Conservation (phyloP, 2,888 invertebrate species). For the Heliconius cydno region DNA sequence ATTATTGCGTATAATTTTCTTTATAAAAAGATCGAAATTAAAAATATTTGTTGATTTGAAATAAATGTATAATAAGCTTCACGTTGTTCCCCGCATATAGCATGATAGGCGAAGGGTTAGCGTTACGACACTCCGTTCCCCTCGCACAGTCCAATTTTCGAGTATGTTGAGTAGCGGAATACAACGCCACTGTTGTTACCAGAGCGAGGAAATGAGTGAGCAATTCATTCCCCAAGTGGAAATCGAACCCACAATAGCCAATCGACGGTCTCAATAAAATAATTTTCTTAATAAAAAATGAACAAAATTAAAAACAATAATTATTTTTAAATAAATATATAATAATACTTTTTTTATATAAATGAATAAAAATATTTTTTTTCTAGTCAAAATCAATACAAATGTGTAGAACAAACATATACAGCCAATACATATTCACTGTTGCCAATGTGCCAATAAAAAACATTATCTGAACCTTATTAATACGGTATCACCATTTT, state of each 20-base stretch:
- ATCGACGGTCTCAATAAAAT: not conserved
- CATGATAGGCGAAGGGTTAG: not conserved
- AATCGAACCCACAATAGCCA: not conserved
- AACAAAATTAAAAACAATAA: not conserved
- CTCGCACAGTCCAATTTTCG: not conserved
- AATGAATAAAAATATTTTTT: not conserved
- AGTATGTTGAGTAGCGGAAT: not conserved
- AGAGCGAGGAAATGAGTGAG: not conserved
- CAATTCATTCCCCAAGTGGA: not conserved
- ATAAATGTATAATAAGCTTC: not conserved
- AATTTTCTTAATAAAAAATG: not conserved
- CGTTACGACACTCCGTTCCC: not conserved
- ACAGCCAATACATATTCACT: slow-evolving; percentile 37
- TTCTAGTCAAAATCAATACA: not conserved
- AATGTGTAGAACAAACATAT: slow-evolving; percentile 1
- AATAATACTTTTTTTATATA: slow-evolving; percentile 6
- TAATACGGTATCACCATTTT: slow-evolving; percentile 91
- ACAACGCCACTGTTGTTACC: not conserved
- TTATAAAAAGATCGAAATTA: not conserved
- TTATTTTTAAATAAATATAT: slow-evolving; percentile 4
- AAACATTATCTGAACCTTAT: slow-evolving; percentile 84
- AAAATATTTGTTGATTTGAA: not conserved
- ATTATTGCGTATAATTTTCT: not conserved
- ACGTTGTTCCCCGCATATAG: not conserved
- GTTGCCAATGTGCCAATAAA: slow-evolving; percentile 52